Evolutionary conservation across 2,797 vertebrate genomes (phyloP), one percentile per base, ranked within the genome.

Genomic region (Labeo calbasu): DNA sequence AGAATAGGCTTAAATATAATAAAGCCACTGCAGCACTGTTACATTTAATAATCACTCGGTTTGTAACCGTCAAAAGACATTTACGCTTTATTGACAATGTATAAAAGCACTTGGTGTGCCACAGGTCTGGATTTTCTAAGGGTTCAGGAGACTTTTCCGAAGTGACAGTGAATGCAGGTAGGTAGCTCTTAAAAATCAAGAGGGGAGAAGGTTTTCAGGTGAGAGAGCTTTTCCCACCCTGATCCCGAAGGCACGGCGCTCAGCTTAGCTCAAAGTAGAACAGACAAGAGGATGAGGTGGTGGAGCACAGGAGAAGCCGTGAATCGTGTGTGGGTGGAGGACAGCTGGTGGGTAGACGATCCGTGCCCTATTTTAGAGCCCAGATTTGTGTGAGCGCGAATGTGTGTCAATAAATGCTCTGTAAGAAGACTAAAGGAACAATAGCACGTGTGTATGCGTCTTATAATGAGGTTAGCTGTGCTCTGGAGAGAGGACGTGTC

Each of bases 1-100:
- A 90, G 84, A 89, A 78, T 17, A 68, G 85, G 88, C 83, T 86
- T 85, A 32, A 68, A 81, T 90, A 89, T 75, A 83, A 88, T 89
- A 88, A 89, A 88, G 72, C 82, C 66, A 71, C 65, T 70, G 40
- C 51, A 83, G 71, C 59, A 65, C 23, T 76, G 21, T 61, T 32
- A 7, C n/a, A 61, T 71, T 63, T 36, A 65, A 76, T n/a, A 17
- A 25, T 53, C 5, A 19, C 53, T 17, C 2, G 28, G 12, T 48
- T 12, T 55, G 5, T 21, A 53, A 19, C 21, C 13, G 13, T 57
- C 63, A 59, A 83, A 75, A 77, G 36, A 77, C 53, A 36, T 70
- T 69, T 69, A 59, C 23, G 25, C 59, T 40, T 69, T 76, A 40
- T 21, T 36, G 51, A 57, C 73, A 61, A 70, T 23, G 19, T 40